phyloP scores from a whole-genome alignment of 2,113 vertebrate genomes.

The Hepsetus odoe region DNA sequence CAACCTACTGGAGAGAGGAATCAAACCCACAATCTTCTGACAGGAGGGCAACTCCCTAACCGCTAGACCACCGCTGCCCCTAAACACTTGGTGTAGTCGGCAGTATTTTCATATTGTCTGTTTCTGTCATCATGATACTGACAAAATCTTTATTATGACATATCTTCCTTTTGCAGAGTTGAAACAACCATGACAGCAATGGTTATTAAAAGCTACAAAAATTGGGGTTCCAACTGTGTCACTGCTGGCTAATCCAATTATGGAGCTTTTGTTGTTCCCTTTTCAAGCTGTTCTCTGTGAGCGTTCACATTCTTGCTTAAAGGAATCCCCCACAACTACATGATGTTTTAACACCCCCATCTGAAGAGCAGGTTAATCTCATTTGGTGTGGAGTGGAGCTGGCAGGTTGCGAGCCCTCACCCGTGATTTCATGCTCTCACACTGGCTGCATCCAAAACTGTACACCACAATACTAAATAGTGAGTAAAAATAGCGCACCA shows the following conservation, averaged over 20 bases:
- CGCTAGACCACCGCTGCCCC: too few species aligned
- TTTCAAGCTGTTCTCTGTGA: constrained; percentile 31
- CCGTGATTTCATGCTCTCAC: not conserved
- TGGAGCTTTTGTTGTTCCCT: not conserved
- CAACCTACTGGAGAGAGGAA: too few species aligned
- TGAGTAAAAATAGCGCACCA: too few species aligned
- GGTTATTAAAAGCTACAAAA: constrained; percentile 4
- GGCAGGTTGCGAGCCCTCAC: not conserved
- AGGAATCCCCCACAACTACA: not conserved
- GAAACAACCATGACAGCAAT: constrained; percentile 50
- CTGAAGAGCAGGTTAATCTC: constrained; percentile 25
- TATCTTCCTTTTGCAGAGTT: not conserved
- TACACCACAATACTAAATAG: too few species aligned
- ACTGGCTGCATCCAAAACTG: too few species aligned
- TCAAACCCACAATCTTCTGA: too few species aligned
- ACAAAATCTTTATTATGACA: not conserved
- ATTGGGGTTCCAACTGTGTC: constrained; percentile 31
- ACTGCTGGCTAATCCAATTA: constrained; percentile 24
- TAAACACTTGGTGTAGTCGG: too few species aligned
- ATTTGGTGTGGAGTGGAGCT: constrained; percentile 11
- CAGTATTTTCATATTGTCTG: not conserved
- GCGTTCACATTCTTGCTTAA: not conserved
- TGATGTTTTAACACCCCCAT: constrained; percentile 5
- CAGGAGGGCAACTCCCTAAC: too few species aligned
- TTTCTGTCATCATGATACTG: not conserved